Conservation (phyloP, 23 tunicate species). For the Trididemnum clinides region DNA sequence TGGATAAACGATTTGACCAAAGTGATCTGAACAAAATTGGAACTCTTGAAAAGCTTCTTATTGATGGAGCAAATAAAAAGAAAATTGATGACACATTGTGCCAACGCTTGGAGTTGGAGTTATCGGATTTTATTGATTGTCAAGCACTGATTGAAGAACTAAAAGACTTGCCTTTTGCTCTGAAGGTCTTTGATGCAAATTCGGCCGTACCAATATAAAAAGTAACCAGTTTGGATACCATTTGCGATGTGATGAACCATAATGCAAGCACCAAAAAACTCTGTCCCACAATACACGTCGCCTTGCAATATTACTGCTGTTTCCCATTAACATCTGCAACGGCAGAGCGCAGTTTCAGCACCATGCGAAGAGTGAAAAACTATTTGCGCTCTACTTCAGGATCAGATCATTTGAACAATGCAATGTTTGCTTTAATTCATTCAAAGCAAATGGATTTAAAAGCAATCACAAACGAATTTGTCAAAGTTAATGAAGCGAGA, state of each 20-base stretch:
- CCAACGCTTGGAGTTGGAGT: constrained; percentile 27
- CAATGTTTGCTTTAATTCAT: too few relatives aligned
- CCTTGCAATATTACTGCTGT: constrained; percentile 14
- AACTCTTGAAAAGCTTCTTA: constrained; percentile 19
- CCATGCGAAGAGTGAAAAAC: too few relatives aligned
- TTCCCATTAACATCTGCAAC: not conserved
- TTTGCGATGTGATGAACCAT: constrained; percentile 30
- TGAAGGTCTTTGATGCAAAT: constrained; percentile 15
- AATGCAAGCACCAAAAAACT: constrained; percentile 28
- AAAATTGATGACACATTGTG: constrained; percentile 23
- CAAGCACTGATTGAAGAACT: constrained; percentile 31
- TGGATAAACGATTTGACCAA: constrained; percentile 30
- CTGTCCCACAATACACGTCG: constrained; percentile 27
- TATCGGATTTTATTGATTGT: constrained; percentile 28
- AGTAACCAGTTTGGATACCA: constrained; percentile 24
- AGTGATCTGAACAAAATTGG: constrained; percentile 31
- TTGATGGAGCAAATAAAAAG: constrained; percentile 20
- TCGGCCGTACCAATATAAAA: constrained; percentile 33
- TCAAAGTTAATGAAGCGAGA: too few relatives aligned
- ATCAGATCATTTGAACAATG: too few relatives aligned
- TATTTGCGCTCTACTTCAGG: too few relatives aligned
- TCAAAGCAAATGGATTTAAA: too few relatives aligned
- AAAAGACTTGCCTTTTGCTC: constrained; percentile 31
- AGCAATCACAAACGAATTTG: too few relatives aligned
- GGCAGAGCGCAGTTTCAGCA: too few relatives aligned